Evolutionary conservation across 2,888 invertebrate species (phyloP).

Genomic region (Xanthorhoe designata): DNA sequence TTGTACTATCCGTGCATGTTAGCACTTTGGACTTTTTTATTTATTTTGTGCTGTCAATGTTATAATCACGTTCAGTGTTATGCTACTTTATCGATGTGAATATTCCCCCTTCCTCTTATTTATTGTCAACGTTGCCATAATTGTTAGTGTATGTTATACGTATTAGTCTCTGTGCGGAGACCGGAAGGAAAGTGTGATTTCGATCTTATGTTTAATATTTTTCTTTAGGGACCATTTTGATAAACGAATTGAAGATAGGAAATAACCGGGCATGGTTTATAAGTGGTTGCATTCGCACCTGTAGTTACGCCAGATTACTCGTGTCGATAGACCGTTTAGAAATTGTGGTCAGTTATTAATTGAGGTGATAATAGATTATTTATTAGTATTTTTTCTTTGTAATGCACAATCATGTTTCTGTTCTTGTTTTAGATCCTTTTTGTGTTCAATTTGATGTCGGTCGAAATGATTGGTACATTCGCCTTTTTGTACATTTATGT

Average conservation of each 20-base stretch:
- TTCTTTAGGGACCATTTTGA: constrained; percentile 84
- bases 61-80: constrained; percentile 53
- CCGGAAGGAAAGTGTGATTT: constrained; percentile 75
- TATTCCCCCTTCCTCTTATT: constrained; percentile 76
- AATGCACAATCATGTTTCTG: constrained; percentile 80
- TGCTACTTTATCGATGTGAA: constrained; percentile 71
- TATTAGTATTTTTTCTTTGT: constrained; percentile 67
- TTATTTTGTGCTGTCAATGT: constrained; percentile 77
- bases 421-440: constrained; percentile 56
- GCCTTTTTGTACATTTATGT: constrained; percentile 68
- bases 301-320: constrained; percentile 74
- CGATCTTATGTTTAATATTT: constrained; percentile 74
- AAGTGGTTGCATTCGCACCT: constrained; percentile 45
- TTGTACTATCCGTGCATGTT: constrained; percentile 75
- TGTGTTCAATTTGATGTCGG: constrained; percentile 68
- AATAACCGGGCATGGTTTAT: constrained; percentile 58
- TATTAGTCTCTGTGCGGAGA: constrained; percentile 75
- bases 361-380: constrained; percentile 81
- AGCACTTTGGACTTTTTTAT: constrained; percentile 67
- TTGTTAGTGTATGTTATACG: constrained; percentile 84
- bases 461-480: constrained; percentile 59
- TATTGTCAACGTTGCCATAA: constrained; percentile 86
- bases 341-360: constrained; percentile 57
- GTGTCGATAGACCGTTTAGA: constrained; percentile 48
- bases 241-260: constrained; percentile 66